Conservation (phyloP, 2,888 invertebrate genomes). For the Microplitis manilae region DNA sequence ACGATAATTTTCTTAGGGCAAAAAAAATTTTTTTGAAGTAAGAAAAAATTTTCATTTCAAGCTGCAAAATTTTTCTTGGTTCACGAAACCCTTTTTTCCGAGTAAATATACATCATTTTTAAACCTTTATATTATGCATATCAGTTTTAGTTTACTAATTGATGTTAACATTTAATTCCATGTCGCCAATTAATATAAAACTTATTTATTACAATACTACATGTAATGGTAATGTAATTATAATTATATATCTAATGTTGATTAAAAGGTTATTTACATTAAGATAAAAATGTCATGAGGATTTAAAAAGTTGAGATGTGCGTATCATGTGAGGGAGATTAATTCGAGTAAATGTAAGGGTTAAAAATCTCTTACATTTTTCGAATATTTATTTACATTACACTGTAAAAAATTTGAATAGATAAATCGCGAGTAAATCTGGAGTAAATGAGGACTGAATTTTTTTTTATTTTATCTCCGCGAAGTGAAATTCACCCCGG, state of each 20-base stretch:
- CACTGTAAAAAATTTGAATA: no score
- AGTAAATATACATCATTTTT: background rate
- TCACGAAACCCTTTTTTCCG: no score
- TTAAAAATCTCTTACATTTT: background rate
- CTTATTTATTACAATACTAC: background rate
- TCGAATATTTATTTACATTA: background rate
- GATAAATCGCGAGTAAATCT: no score
- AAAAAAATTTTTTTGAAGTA: no score
- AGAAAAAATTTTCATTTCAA: no score
- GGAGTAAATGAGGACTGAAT: no score
- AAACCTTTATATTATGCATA: background rate
- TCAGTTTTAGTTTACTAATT: background rate
- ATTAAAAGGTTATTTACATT: background rate
- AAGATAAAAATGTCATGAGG: background rate
- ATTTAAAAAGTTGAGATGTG: background rate
- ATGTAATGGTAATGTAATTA: background rate
- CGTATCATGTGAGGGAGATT: background rate
- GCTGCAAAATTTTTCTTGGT: no score
- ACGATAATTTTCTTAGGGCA: no score
- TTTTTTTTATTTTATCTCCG: no score
- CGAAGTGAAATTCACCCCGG: no score
- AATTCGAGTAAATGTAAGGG: background rate
- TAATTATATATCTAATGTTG: background rate
- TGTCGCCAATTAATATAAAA: background rate
- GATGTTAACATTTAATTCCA: background rate